These are phyloP conservation scores for Xanthia togata DNA, from an alignment of 2,888 invertebrate species.

Conservation along the genomic window DNA sequence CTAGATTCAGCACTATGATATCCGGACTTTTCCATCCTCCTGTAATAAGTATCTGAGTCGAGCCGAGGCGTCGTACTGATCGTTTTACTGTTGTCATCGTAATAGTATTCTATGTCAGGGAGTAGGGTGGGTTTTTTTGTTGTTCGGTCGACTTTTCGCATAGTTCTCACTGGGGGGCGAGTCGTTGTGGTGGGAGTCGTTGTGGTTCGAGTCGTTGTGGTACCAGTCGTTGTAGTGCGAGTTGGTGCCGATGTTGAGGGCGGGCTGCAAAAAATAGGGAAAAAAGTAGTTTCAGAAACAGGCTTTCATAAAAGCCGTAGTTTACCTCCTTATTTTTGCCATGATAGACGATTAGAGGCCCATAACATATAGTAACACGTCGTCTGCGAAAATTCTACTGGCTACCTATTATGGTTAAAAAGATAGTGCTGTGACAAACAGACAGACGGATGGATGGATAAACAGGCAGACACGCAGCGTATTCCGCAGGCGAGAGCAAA, in stretches of 20 bases:
- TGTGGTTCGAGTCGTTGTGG: accelerated
- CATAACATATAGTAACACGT: too few species aligned
- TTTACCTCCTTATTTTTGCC: too few species aligned
- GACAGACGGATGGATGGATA: too few species aligned
- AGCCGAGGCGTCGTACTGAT: not conserved
- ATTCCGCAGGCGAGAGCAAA: too few species aligned
- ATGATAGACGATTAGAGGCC: too few species aligned
- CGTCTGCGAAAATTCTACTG: too few species aligned
- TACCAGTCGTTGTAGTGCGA: not conserved
- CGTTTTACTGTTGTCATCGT: not conserved
- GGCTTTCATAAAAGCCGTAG: too few species aligned
- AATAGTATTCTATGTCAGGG: not conserved
- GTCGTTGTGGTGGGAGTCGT: accelerated
- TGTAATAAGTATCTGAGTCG: conserved; percentile 12
- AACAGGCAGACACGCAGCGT: too few species aligned
- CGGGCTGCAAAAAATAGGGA: not conserved
- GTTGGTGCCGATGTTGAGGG: not conserved
- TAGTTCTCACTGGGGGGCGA: not conserved
- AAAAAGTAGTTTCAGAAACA: too few species aligned
- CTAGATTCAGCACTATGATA: conserved; percentile 53
- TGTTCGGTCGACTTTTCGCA: accelerated
- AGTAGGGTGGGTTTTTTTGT: not conserved
- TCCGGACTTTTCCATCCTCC: conserved; percentile 6
- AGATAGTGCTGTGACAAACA: too few species aligned
- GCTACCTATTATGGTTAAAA: too few species aligned